These are phyloP conservation scores for Hydriomena furcata DNA, from an alignment of 2,888 invertebrate species.

Conservation along the genomic window DNA sequence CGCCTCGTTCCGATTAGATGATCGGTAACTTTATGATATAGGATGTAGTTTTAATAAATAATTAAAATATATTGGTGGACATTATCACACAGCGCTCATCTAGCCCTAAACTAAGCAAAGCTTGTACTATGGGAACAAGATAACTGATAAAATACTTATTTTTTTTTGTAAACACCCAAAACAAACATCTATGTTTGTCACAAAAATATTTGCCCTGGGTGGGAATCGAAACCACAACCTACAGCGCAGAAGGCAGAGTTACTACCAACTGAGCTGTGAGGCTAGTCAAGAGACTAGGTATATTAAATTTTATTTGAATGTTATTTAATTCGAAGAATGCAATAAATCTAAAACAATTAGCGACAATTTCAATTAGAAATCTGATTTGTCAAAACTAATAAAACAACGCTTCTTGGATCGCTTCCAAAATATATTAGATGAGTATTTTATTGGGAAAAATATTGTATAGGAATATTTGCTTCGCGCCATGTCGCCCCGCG, in stretches of 20 bases:
- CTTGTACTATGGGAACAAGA: too few species aligned
- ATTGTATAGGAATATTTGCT: slow-evolving; percentile 72
- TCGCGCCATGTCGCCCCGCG: slow-evolving; percentile 65
- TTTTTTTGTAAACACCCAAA: too few species aligned
- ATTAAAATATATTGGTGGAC: too few species aligned
- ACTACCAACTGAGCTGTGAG: too few species aligned
- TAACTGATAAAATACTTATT: too few species aligned
- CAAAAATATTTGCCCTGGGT: too few species aligned
- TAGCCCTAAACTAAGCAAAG: too few species aligned
- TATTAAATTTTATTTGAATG: not conserved
- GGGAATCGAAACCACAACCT: too few species aligned
- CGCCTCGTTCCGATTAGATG: slow-evolving; percentile 9
- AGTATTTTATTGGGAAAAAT: slow-evolving; percentile 53
- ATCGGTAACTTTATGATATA: slow-evolving; percentile 1
- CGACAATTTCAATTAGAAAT: slow-evolving; percentile 61
- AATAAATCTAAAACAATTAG: slow-evolving; percentile 41
- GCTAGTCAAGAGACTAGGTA: too few species aligned
- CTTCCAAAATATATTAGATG: slow-evolving; percentile 71
- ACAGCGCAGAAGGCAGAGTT: too few species aligned
- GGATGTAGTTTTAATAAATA: not conserved
- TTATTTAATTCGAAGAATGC: slow-evolving; percentile 18
- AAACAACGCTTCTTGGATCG: slow-evolving; percentile 60
- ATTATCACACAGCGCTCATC: too few species aligned
- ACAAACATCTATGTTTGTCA: too few species aligned
- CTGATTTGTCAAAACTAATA: slow-evolving; percentile 58